These are phyloP conservation scores for Meda fulgida DNA, from an alignment of 2,797 vertebrate species.

Conservation along the genomic window DNA sequence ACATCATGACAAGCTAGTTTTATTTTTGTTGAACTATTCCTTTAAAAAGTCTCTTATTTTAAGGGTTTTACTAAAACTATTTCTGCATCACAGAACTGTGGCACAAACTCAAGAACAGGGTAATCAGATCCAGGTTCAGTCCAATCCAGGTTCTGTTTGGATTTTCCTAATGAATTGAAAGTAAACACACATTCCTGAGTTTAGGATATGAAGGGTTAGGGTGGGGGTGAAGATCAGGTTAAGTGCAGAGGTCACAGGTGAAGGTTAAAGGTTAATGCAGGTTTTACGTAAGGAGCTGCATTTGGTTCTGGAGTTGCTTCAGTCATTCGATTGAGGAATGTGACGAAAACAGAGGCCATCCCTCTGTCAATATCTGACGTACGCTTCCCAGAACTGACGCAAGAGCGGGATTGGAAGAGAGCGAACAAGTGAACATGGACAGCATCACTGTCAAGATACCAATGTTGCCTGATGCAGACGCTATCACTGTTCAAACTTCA, in stretches of 20 bases:
- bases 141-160: background rate
- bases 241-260: slow-evolving; percentile 27
- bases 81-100: background rate
- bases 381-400: slow-evolving; percentile 67
- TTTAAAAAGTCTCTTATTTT: background rate
- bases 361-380: slow-evolving; percentile 58
- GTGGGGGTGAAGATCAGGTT: slow-evolving; percentile 34
- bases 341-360: slow-evolving; percentile 44
- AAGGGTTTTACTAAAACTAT: background rate
- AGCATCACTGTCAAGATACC: slow-evolving; percentile 68
- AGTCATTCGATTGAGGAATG: slow-evolving; percentile 26
- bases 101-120: background rate
- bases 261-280: slow-evolving; percentile 50
- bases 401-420: slow-evolving; percentile 29
- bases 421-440: slow-evolving; percentile 51
- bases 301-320: slow-evolving; percentile 27
- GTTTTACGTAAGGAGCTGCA: slow-evolving; percentile 35
- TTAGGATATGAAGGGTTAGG: background rate
- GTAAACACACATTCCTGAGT: slow-evolving; percentile 26
- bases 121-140: background rate
- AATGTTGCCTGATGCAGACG: slow-evolving; percentile 9
- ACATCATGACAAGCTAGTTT: background rate
- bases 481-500: background rate
- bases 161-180: background rate
- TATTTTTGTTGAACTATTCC: too few relatives aligned